Conservation (phyloP, 2,888 invertebrate species). For the Chouioia cunea region DNA sequence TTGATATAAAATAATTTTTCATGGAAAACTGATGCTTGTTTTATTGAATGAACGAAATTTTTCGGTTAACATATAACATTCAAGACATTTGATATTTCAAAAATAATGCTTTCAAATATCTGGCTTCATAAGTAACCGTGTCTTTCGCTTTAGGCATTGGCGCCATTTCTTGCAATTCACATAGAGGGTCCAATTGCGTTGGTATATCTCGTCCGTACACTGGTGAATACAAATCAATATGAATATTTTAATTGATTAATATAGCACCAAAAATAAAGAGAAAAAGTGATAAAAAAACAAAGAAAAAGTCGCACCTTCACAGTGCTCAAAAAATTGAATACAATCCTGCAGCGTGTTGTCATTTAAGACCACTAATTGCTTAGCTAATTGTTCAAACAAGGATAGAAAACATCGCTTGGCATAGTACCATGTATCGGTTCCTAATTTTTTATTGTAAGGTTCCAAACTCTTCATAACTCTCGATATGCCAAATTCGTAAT, state of each 20-base stretch:
- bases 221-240: conserved; percentile 61
- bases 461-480: conserved; percentile 96
- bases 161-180: conserved; percentile 79
- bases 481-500: conserved; percentile 97
- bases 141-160: conserved; percentile 81
- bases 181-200: conserved; percentile 85
- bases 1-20: too few species aligned
- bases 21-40: too few species aligned
- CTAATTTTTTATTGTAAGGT: conserved; percentile 92
- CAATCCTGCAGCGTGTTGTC: conserved; percentile 91
- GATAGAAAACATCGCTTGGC: conserved; percentile 96
- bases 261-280: conserved; percentile 1
- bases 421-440: conserved; percentile 99
- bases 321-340: conserved; percentile 89
- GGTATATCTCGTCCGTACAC: conserved; percentile 87
- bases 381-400: conserved; percentile 90
- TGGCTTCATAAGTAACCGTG: conserved; percentile 91
- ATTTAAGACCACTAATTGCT: conserved; percentile 89
- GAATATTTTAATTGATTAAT: conserved; percentile 13
- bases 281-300: not conserved
- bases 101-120: conserved; percentile 85
- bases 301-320: conserved; percentile 74
- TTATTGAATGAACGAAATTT: not conserved
- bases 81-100: conserved; percentile 74
- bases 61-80: conserved; percentile 15